Evolutionary conservation across 2,797 vertebrate genomes (phyloP), one percentile per base, ranked within the genome.

Genomic region (Chloroceryle amazona): DNA sequence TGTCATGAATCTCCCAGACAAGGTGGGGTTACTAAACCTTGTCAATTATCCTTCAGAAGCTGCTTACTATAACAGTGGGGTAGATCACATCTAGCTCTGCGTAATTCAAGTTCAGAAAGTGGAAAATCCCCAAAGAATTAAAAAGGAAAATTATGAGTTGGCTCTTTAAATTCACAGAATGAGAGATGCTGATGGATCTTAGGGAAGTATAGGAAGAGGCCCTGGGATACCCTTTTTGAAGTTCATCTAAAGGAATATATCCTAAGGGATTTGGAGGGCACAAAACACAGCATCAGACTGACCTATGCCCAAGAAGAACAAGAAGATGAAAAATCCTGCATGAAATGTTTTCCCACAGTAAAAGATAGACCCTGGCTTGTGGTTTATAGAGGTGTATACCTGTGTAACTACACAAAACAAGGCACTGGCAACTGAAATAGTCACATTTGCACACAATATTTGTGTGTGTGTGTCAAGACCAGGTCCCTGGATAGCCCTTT

Each of bases 391-490:
- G 33, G 3, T 8, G 5, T 29, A 15, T 28, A 21, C 49, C 47
- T 4, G 0, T 31, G 23, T n/a, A 42, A 75, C 41, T 47, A 8
- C 22, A 26, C 58, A 71, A 39, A 89, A 14, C 52, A 29, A 44
- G 0, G 0, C 18, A 8, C 21, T n/a, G 35, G 37, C 31, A 71
- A 42, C 16, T 13, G 52, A 55, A 86, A 51, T 28, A 46, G 20
- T 18, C 35, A 55, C 12, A 4, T 23, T 49, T 0, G 0, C n/a
- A 37, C 11, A 47, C 46, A 58, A 8, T 37, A 58, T 28, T 29
- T 37, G 35, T 37, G 35, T 37, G 35, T 37, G 35, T 83, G n/a
- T 47, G 26, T 19, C 37, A 52, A 31, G 15, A 7, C 26, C 22
- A 10, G 14, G 26, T 41, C 25, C 20, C 49, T 37, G 17, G 19